These are phyloP conservation scores for Periphyllus acericola DNA, from an alignment of 2,888 invertebrate genomes.

Conservation along the genomic window DNA sequence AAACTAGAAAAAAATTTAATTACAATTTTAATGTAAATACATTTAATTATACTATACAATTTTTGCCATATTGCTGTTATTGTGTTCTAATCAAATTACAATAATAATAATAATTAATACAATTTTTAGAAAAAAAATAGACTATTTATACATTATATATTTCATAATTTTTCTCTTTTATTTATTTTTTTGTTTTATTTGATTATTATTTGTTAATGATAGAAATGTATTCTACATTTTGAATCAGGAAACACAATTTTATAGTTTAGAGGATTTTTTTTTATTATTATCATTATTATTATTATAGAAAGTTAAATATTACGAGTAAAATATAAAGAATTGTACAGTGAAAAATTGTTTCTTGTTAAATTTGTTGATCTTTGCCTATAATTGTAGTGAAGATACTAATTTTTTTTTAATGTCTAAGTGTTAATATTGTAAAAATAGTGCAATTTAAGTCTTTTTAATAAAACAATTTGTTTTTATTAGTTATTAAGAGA, in stretches of 20 bases:
- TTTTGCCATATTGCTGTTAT: conserved; percentile 59
- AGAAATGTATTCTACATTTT: conserved; percentile 48
- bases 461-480: conserved; percentile 62
- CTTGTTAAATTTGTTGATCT: conserved; percentile 62
- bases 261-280: conserved; percentile 49
- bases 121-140: conserved; percentile 52
- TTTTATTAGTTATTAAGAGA: conserved; percentile 61
- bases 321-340: conserved; percentile 56
- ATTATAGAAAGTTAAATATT: conserved; percentile 49
- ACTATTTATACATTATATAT: conserved; percentile 42
- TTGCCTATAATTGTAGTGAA: conserved; percentile 61
- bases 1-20: conserved; percentile 43
- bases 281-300: conserved; percentile 10
- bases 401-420: conserved; percentile 59
- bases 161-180: conserved; percentile 44
- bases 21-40: conserved; percentile 54
- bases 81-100: conserved; percentile 58
- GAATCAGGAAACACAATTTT: conserved; percentile 53
- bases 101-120: conserved; percentile 56
- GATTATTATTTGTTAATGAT: conserved; percentile 56
- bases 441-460: conserved; percentile 62
- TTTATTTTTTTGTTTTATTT: conserved; percentile 45
- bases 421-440: conserved; percentile 61
- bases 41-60: conserved; percentile 50
- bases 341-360: conserved; percentile 62